Evolutionary conservation across 2,888 invertebrate genomes (phyloP), one percentile per base, ranked within the genome.

Genomic region (Himalopsyche anomala): DNA sequence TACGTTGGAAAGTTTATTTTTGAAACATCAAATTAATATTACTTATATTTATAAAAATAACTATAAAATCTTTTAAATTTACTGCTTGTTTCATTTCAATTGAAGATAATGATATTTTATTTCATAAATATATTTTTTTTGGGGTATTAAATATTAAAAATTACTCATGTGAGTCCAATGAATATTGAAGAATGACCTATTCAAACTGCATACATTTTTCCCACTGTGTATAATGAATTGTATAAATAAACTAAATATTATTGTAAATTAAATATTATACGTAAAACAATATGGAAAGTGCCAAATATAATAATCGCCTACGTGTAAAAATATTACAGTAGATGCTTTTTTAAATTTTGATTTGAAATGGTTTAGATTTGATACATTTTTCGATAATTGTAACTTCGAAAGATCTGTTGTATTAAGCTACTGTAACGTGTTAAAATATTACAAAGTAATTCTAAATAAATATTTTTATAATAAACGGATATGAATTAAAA

Each of bases 241-340:
- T 45, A 45, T 45, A 45, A 45, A 45, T 45, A 28, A 28, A 42
- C 42, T 45, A 51, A 51, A 51, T 15, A 4, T 74, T 74, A 74
- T 74, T 74, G 74, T 74, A 74, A 74, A 74, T 74, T 74, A 74
- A 74, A 74, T 74, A 74, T 74, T 74, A 74, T 74, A 74, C 74
- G 74, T 74, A 74, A 74, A 36, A 74, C 74, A 15, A 74, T 74
- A 74, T 74, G 74, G 74, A 74, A 74, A 74, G 74, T 74, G 74
- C 74, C 74, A 74, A 74, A 74, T 74, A 74, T 74, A 74, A 38
- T 74, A 74, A 74, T 74, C 74, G 74, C 74, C 74, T 74, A 74
- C 74, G 38, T 74, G 36, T 62, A 74, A 74, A 74, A 74, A 74
- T 74, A 74, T 74, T 74, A 74, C 74, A 11, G 74, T 74, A 74